Percentiles rank a stretch among this genome's conserved stretches.
These are phyloP conservation scores for Peromyscus californicus DNA, from an alignment of 2,113 vertebrate species.

Conservation along the genomic window DNA sequence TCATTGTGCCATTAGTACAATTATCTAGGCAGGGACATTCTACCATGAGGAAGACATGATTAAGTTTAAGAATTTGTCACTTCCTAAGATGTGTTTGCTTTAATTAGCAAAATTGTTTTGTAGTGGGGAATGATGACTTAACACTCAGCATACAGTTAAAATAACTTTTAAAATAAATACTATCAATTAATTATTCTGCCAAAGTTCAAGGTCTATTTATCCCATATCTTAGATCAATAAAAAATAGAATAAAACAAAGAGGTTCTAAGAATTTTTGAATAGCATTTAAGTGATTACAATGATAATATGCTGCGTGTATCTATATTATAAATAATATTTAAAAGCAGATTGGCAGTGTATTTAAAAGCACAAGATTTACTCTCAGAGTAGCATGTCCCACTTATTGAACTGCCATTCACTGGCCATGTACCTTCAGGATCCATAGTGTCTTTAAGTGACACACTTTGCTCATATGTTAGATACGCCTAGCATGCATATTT, in stretches of 20 bases:
- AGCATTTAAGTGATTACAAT: constrained; percentile 17
- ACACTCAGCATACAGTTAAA: not conserved
- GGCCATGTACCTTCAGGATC: not conserved
- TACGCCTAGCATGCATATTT: not conserved
- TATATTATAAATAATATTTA: not conserved
- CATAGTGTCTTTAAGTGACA: not conserved
- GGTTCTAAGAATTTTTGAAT: not conserved
- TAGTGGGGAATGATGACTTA: not conserved
- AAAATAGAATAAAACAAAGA: not conserved
- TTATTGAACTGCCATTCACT: not conserved
- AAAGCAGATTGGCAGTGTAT: not conserved
- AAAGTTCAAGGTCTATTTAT: constrained; percentile 1
- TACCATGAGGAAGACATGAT: not conserved
- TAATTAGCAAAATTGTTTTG: not conserved
- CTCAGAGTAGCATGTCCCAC: not conserved
- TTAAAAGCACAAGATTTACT: not conserved
- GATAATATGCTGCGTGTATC: not conserved
- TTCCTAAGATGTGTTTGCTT: not conserved
- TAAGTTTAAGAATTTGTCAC: not conserved
- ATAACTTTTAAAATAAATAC: not conserved
- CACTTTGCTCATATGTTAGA: constrained; percentile 15
- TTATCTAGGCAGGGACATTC: not conserved
- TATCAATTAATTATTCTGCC: not conserved
- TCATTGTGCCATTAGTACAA: not conserved
- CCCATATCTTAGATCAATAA: not conserved